Evolutionary conservation across 2,113 vertebrate species (phyloP).

Genomic region (Sander vitreus): DNA sequence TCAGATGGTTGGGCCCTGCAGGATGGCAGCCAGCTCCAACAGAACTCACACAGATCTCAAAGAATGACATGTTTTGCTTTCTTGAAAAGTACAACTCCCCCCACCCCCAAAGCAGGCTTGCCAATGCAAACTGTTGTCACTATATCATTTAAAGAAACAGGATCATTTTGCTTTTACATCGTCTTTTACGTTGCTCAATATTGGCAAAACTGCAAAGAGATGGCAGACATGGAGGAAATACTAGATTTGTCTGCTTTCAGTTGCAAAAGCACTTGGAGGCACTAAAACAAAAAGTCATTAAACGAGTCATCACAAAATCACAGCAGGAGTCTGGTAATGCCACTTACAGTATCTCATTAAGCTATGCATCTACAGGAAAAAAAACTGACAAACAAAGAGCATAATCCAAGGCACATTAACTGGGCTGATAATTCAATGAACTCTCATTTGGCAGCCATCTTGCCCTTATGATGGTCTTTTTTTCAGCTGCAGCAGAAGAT

Average conservation of each 20-base stretch:
- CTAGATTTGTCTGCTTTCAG: slow-evolving; percentile 57
- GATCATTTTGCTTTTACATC: slow-evolving; percentile 7
- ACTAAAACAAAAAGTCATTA: slow-evolving; percentile 84
- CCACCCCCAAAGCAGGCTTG: slow-evolving; percentile 3
- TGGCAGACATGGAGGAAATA: slow-evolving; percentile 22
- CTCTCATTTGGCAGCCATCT: slow-evolving; percentile 84
- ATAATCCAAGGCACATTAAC: slow-evolving; percentile 84
- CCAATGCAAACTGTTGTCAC: slow-evolving; percentile 11
- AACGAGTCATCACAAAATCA: slow-evolving; percentile 83
- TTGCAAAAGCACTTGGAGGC: slow-evolving; percentile 77
- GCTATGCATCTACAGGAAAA: slow-evolving; percentile 81
- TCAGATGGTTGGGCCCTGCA: slow-evolving; percentile 81
- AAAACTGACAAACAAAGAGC: slow-evolving; percentile 82
- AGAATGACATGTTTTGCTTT: slow-evolving; percentile 67
- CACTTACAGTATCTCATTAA: slow-evolving; percentile 85
- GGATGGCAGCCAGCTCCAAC: slow-evolving; percentile 74
- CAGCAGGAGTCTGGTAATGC: slow-evolving; percentile 83
- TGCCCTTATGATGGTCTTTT: slow-evolving; percentile 79
- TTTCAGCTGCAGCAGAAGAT: slow-evolving; percentile 65
- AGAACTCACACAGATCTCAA: slow-evolving; percentile 64
- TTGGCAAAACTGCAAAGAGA: slow-evolving; percentile 47
- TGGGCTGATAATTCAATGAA: slow-evolving; percentile 85
- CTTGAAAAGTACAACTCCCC: slow-evolving; percentile 51
- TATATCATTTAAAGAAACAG: slow-evolving; percentile 28
- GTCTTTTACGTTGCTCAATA: slow-evolving; percentile 35